Base-by-base conservation (phyloP, 2,797 vertebrate genomes). In the Melopsittacus undulatus region DNA sequence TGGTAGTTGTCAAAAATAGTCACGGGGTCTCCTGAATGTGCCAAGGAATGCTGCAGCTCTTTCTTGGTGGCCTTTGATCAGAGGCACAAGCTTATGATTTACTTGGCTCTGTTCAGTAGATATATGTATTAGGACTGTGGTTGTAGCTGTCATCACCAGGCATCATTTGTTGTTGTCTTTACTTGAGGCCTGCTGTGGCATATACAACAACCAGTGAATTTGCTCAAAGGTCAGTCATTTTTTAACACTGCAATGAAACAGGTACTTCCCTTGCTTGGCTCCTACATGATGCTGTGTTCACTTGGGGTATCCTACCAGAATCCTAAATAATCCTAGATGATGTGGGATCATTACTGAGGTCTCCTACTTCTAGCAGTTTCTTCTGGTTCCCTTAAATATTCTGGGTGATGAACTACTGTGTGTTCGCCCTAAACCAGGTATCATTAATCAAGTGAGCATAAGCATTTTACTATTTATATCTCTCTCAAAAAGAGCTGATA, bases 1-100 rank as follows among this genome's bases (percentile, higher is more conserved):
- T 75, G 69, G 83, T 32, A 78, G 62, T 34, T 72, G 77, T 87
- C 92, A 96, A 93, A 97, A 97, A 94, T 91, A 96, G 86, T 80
- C 49, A 62, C 30, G n/a, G 67, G 83, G 76, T 81, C 70, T 93
- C 48, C 36, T 29, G 43, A 94, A 69, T 1, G 14, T 84, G 88
- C 94, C 94, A 95, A 93, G 86, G 90, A 95, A 96, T 94, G 93
- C 67, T 81, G 80, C 69, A 88, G 54, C 67, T 73, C 66, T 81
- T 84, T 57, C 62, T 76, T 84, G 74, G 83, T 92, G 80, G 83
- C 86, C 90, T 90, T 87, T 92, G 95, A 89, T 94, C 88, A 86
- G 69, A 81, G 49, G 63, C 77, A 83, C 5, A 7, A 94, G 85
- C 70, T 95, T 67, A 59, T 76, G 46, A 69, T 87, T 92, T 79